phyloP scores from a whole-genome alignment of 2,888 invertebrate genomes.

The Caenorhabditis sp. region DNA sequence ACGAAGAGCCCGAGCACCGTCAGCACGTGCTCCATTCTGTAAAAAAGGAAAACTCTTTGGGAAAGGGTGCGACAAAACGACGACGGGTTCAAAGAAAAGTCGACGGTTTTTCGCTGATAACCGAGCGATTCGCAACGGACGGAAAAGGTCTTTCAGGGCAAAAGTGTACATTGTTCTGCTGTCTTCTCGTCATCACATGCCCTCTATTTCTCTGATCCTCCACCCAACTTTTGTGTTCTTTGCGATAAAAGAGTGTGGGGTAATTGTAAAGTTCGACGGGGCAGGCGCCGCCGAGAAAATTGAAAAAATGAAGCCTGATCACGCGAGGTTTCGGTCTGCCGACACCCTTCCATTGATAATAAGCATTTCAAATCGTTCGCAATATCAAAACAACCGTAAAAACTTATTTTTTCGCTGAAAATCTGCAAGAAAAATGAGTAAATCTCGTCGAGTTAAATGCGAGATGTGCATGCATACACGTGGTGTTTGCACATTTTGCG shows the following conservation, averaged over 20 bases:
- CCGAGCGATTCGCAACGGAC: neutral
- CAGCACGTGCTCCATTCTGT: constrained; percentile 35
- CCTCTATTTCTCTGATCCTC: constrained; percentile 32
- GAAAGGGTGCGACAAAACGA: neutral
- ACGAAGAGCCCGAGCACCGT: constrained; percentile 25
- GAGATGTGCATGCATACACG: neutral
- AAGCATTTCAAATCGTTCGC: neutral
- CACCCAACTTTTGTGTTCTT: neutral
- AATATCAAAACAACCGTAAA: neutral
- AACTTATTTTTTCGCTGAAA: neutral
- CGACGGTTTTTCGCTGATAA: neutral
- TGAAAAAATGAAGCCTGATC: constrained; percentile 5
- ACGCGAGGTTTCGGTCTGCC: neutral
- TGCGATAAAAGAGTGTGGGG: neutral
- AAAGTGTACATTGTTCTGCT: constrained; percentile 36
- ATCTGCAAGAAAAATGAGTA: neutral
- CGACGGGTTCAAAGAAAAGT: constrained; percentile 2
- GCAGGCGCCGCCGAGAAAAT: neutral
- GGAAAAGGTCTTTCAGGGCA: neutral
- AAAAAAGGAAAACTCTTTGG: neutral
- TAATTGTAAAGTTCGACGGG: constrained; percentile 13
- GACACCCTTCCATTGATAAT: neutral
- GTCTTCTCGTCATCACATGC: constrained; percentile 9
- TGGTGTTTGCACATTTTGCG: neutral
- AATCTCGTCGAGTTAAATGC: neutral